Evolutionary conservation across 2,797 vertebrate species (phyloP), one percentile per base, ranked within the genome.

Genomic region (Platalea minor): DNA sequence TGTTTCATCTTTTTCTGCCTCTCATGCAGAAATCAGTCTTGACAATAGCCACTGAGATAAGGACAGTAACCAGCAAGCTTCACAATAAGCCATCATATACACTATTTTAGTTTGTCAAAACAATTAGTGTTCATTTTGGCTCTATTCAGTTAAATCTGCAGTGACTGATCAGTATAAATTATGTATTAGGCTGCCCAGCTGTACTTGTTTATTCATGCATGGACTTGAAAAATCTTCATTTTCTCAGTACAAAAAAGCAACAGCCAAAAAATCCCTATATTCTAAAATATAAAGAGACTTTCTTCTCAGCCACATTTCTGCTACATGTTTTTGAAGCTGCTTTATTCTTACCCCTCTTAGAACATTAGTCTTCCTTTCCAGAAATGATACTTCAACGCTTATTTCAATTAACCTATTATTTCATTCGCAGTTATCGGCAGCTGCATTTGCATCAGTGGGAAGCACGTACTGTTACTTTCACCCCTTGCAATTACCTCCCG

Each of bases 161-260:
- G 96, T 98, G 98, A 98, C 98, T 98, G 98, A 98, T 98, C 98
- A 97, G 94, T 98, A 99, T 99, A 98, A 99, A 99, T 99, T 98
- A 99, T 99, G 98, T 97, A 99, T 99, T 98, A 98, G 97, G 97
- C 97, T 98, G 98, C 98, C 98, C 98, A 98, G 98, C 98, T 98
- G 98, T 98, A 98, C 98, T 99, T 99, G 98, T 98, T 98, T 98
- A 98, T 98, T 99, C 99, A 98, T 98, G 98, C 98, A 98, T 98
- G 98, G 98, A 98, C 98, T 98, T 98, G 98, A 97, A 97, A 95
- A 96, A 94, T 98, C 97, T 96, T 98, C 96, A 87, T 97, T 97
- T 97, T 96, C 95, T 93, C 93, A 43, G 88, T 93, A 94, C 94
- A 96, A 95, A 97, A 98, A 96, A 91, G 85, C 31, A 78, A 64